Conservation (phyloP, 2,888 invertebrate species). For the Drosophila trichaetosa region DNA sequence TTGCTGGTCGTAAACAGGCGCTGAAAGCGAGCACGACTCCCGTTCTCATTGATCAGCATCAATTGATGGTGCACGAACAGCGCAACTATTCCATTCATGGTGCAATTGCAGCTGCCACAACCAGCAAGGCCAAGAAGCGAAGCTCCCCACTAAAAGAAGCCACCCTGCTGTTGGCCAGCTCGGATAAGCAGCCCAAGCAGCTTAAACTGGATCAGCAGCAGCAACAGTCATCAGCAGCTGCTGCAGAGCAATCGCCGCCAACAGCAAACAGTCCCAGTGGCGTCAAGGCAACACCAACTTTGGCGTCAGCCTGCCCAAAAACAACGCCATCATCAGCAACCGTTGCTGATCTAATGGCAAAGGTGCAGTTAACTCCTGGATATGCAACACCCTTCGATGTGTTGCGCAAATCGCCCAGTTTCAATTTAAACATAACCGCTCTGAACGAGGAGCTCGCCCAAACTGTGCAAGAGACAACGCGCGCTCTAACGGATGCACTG, state of each 20-base stretch:
- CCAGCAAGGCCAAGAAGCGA: conserved; percentile 76
- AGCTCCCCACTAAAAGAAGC: conserved; percentile 82
- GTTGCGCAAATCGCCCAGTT: conserved; percentile 84
- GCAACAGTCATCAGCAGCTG: conserved; percentile 13
- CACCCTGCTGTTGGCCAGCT: conserved; percentile 33
- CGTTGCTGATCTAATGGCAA: neutral
- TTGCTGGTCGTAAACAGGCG: conserved; percentile 51
- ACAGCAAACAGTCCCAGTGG: conserved; percentile 25
- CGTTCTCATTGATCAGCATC: conserved; percentile 50
- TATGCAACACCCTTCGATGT: conserved; percentile 85
- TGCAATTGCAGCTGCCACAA: neutral
- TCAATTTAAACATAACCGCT: conserved; percentile 83
- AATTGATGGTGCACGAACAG: neutral
- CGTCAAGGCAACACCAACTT: neutral
- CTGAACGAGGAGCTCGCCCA: conserved; percentile 83
- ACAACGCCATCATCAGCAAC: conserved; percentile 5
- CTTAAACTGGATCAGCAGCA: conserved; percentile 55
- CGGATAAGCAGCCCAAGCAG: conserved; percentile 69
- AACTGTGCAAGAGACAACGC: conserved; percentile 83
- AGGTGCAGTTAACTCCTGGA: conserved; percentile 24
- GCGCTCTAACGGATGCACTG: conserved; percentile 79
- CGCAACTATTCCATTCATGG: neutral
- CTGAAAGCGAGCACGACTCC: conserved; percentile 38
- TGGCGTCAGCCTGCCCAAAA: neutral
- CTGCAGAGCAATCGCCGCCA: conserved; percentile 14